Conservation (phyloP, 1,140 invertebrate genomes). For the Bombus terrestris region DNA sequence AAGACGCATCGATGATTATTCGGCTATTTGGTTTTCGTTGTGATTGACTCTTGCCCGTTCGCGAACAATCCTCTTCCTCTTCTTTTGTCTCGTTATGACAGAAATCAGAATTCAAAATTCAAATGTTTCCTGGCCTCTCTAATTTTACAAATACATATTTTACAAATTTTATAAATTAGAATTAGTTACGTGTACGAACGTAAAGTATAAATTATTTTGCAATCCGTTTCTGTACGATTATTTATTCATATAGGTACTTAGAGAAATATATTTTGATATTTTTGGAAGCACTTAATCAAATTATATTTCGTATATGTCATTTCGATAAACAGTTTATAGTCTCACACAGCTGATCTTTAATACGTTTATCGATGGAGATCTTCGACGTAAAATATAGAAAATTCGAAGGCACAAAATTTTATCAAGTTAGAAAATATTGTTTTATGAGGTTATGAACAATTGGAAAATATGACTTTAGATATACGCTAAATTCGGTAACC, state of each 20-base stretch:
- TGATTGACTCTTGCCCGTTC: background rate
- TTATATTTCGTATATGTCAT: background rate
- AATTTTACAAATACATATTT: background rate
- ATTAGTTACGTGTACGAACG: background rate
- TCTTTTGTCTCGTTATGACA: background rate
- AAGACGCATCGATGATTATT: conserved; percentile 65
- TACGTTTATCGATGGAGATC: no score
- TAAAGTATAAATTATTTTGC: background rate
- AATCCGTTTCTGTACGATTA: background rate
- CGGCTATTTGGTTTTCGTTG: conserved; percentile 41
- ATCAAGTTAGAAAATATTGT: background rate
- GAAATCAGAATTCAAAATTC: background rate
- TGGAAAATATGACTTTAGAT: background rate
- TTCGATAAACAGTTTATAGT: background rate
- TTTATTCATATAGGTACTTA: background rate
- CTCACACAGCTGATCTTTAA: no score
- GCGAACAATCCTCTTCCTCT: conserved; percentile 13
- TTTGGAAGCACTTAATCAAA: background rate
- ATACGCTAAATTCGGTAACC: background rate
- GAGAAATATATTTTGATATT: background rate
- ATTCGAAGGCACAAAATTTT: background rate
- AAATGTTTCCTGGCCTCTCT: background rate
- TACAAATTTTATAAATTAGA: background rate
- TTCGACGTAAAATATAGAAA: background rate
- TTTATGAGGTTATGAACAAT: background rate